A percentile compares a stretch with the other conserved stretches of the same genome.
These are phyloP conservation scores for Triplophysa rosa DNA, from an alignment of 2,113 vertebrate species.

Conservation along the genomic window DNA sequence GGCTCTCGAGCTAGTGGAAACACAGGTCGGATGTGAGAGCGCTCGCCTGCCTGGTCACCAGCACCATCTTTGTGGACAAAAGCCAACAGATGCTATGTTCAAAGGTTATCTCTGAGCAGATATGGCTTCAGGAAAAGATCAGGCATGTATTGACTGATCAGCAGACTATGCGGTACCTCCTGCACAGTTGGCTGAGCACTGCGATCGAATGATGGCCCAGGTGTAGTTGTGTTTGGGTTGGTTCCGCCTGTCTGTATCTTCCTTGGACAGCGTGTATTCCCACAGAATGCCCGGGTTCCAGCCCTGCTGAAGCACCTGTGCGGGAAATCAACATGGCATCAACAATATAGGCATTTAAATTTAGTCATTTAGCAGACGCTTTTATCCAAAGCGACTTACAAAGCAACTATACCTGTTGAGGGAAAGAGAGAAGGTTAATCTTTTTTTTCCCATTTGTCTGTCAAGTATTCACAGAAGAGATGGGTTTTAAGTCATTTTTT, in stretches of 20 bases:
- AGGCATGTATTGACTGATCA: not conserved
- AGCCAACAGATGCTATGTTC: not conserved
- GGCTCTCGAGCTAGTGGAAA: too few species aligned
- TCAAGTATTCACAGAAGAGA: too few species aligned
- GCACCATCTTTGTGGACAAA: too few species aligned
- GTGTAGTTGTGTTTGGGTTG: constrained; percentile 76
- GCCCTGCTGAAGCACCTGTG: constrained; percentile 83
- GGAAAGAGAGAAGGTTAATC: too few species aligned
- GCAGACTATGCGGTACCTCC: constrained; percentile 70
- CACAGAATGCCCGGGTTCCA: constrained; percentile 83
- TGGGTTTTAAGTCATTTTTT: too few species aligned
- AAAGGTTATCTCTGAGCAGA: not conserved
- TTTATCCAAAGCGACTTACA: too few species aligned
- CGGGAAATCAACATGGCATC: not conserved
- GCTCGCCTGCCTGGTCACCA: too few species aligned
- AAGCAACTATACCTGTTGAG: not conserved
- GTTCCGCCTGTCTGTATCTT: constrained; percentile 61
- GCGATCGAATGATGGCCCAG: constrained; percentile 80
- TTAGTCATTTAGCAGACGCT: too few species aligned
- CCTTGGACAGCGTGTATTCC: constrained; percentile 79
- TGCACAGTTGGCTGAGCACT: constrained; percentile 83
- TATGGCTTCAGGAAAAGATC: not conserved
- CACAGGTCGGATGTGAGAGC: too few species aligned
- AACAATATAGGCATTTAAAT: not conserved
- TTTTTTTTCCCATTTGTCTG: too few species aligned